These are phyloP conservation scores for Paracentrotus lividus DNA, from an alignment of 53 echinoderm and acorn worm genomes.

Conservation along the genomic window DNA sequence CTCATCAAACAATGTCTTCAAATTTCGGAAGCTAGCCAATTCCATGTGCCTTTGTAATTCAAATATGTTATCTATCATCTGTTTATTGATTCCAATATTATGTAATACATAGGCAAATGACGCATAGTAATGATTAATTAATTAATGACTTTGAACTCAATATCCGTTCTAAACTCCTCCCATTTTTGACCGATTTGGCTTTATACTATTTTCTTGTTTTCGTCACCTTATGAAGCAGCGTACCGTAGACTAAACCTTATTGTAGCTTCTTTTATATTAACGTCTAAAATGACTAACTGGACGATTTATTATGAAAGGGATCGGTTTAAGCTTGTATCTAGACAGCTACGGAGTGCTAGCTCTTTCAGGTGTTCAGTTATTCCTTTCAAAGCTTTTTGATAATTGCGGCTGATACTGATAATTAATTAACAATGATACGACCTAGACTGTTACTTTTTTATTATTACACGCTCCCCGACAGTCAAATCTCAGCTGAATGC, in stretches of 20 bases:
- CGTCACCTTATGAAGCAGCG: neutral
- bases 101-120: neutral
- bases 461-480: conserved; percentile 20
- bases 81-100: neutral
- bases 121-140: neutral
- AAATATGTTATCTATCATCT: neutral
- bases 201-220: neutral
- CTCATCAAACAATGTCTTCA: neutral
- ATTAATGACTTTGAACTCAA: neutral
- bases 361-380: neutral
- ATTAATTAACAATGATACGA: conserved; percentile 41
- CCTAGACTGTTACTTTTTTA: conserved; percentile 27
- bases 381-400: neutral
- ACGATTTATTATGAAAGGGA: neutral
- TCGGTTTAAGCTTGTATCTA: neutral
- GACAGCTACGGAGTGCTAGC: neutral
- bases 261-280: neutral
- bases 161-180: neutral
- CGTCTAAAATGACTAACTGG: neutral
- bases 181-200: neutral
- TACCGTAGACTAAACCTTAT: neutral
- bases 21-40: neutral
- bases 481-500: conserved; percentile 30
- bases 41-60: neutral
- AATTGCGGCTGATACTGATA: conserved; percentile 34